phyloP scores from a whole-genome alignment of 2,797 vertebrate genomes.

The Lepilemur ruficaudatus region DNA sequence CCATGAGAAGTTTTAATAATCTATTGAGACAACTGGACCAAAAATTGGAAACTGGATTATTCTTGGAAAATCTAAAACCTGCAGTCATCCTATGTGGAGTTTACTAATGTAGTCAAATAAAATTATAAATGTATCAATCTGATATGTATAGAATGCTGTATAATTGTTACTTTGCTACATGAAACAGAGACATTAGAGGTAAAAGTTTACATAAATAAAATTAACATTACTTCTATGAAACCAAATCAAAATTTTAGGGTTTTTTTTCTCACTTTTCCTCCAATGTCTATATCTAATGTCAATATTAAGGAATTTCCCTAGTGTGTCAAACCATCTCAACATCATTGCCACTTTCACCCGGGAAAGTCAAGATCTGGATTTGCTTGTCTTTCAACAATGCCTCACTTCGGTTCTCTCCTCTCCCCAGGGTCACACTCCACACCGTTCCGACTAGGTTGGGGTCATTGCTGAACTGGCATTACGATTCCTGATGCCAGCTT shows the following conservation, averaged over 20 bases:
- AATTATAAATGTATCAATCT: background rate
- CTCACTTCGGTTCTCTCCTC: background rate
- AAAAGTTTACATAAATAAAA: background rate
- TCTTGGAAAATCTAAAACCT: background rate
- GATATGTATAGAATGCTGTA: too few species aligned
- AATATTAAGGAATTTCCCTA: background rate
- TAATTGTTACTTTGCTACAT: background rate
- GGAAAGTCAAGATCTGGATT: background rate
- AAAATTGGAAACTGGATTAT: background rate
- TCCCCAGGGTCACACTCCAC: background rate
- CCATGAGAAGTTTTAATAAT: background rate
- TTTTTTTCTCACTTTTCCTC: background rate
- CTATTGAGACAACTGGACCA: background rate
- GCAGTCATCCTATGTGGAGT: too few species aligned
- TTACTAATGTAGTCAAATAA: background rate
- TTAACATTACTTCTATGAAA: background rate
- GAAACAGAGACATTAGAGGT: background rate
- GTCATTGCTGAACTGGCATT: background rate
- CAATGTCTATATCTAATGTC: background rate
- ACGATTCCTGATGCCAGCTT: background rate
- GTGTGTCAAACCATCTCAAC: background rate
- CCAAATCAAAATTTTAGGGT: background rate
- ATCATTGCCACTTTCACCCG: background rate
- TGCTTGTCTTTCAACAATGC: background rate
- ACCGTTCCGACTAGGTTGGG: too few species aligned